Base-by-base conservation (phyloP, 1,140 invertebrate genomes). In the Antheraea mylitta region DNA sequence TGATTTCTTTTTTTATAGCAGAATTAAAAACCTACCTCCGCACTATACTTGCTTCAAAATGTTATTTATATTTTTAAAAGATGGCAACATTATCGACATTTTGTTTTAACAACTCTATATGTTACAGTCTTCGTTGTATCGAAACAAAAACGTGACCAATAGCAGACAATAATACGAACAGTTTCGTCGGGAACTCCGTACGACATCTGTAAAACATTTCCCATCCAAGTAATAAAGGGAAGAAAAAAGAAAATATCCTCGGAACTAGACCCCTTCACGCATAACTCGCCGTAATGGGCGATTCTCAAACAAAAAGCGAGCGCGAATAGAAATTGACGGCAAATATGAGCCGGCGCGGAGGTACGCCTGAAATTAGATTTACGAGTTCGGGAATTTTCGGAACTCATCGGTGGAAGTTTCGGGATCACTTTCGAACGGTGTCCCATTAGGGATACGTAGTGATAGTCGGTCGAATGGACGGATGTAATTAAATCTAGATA, bases 371-470 rank as follows among this genome's bases (percentile, higher is more conserved):
- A 86, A 86, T 86, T 88, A 87, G 83, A 87, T 89, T 89, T 87
- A 81, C 81, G 81, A 86, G 72, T 84, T 78, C 72, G 75, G 81
- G 80, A 85, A 85, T 87, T 89, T 87, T 87, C 80, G 80, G 76
- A 81, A 81, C 75, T 79, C 77, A 82, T 82, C 80, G 74, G 66
- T 30, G 18, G 70, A 78, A 84, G 61, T 79, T 80, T 69, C 66
- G 67, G 78, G 82, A 86, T 80, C 83, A 80, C 75, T 80, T 82
- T 80, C 81, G 78, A 61, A 61, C 60, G 30, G 19, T 10, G 11
- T 30, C 60, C 18, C 9, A 22, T 61, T 30, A 61, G 60, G 7
- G 60, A 61, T 61, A 19, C 13, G 8, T n/a, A 6, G 11, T 16
- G 45, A 1, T 53, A 16, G 10, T 53, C 45, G 11, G 16, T 53